Evolutionary conservation across 2,113 vertebrate genomes (phyloP).

Genomic region (Hepsetus odoe): DNA sequence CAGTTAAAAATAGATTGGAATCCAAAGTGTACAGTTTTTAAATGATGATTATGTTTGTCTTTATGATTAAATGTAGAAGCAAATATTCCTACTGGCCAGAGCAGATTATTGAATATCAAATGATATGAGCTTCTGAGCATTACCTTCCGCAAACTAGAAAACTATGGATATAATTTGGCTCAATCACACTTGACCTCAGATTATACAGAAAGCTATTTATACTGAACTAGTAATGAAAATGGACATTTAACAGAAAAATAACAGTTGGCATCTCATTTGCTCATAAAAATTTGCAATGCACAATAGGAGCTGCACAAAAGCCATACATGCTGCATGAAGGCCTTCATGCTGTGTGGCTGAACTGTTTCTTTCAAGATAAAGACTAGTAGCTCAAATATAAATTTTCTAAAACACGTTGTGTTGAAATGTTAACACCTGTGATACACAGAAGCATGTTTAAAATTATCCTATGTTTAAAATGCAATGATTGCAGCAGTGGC

Average conservation of each 20-base stretch:
- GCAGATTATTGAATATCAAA: neutral
- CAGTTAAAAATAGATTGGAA: neutral
- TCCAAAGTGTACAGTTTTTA: conserved; percentile 7
- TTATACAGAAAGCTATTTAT: neutral
- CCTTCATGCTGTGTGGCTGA: neutral
- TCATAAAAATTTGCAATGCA: neutral
- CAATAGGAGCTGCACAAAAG: neutral
- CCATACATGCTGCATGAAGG: neutral
- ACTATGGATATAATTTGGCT: neutral
- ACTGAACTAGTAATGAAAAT: neutral
- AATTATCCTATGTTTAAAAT: neutral
- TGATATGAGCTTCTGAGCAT: neutral
- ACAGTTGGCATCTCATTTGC: neutral
- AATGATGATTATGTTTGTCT: neutral
- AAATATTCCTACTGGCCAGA: neutral
- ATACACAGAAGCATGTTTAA: neutral
- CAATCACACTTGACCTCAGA: neutral
- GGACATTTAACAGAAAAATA: neutral
- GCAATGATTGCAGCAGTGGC: too few species aligned
- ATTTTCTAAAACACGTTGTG: neutral
- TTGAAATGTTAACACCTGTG: neutral
- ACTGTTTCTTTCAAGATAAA: neutral
- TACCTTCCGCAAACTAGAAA: neutral
- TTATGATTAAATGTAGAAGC: neutral
- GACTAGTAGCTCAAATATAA: neutral